Evolutionary conservation across 2,113 vertebrate species (phyloP), one percentile per base, ranked within the genome.

Genomic region (Tympanuchus pallidicinctus): DNA sequence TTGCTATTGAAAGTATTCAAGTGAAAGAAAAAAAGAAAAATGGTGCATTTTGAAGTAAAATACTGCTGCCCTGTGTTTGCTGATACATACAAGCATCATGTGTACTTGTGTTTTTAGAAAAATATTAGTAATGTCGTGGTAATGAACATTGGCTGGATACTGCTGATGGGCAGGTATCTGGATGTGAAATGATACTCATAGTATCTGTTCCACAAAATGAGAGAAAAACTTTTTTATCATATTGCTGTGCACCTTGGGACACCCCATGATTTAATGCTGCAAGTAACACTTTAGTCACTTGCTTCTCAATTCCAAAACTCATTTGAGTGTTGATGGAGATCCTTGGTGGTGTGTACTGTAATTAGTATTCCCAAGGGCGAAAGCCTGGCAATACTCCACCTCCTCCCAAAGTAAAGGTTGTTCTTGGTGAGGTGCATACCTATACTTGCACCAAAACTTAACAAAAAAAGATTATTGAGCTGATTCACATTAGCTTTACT

Each of bases 1-100:
- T 54, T 82, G 60, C 65, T 94, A 76, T 8, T 77, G 91, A 74
- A 71, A 94, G 57, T 84, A 67, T 32, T 94, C 63, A 65, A 90
- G 59, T 82, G 82, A 80, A 86, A 90, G 43, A 87, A 74, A 85
- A 77, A 79, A 38, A n/a, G 67, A 92, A 81, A 93, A 86, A 83
- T 18, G 47, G 36, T 24, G 6, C 70, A 25, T 79, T 93, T 86
- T 84, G 61, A 84, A 72, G 74, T 83, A 86, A 82, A 88, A 12
- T 22, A 56, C 15, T 64, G 8, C 65, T 94, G 66, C 65, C 56
- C 57, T 84, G 7, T 78, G 25, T 72, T 71, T 80, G 30, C 36
- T 75, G 67, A 40, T 78, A 81, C 0, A 1, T 73, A 45, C 40
- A 24, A 25, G 13, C 28, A 48, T 36, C 57, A 57, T 67, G 30